Evolutionary conservation across 1,140 invertebrate species (phyloP), one percentile per base, ranked within the genome.

Genomic region (Eriosoma lanigerum): DNA sequence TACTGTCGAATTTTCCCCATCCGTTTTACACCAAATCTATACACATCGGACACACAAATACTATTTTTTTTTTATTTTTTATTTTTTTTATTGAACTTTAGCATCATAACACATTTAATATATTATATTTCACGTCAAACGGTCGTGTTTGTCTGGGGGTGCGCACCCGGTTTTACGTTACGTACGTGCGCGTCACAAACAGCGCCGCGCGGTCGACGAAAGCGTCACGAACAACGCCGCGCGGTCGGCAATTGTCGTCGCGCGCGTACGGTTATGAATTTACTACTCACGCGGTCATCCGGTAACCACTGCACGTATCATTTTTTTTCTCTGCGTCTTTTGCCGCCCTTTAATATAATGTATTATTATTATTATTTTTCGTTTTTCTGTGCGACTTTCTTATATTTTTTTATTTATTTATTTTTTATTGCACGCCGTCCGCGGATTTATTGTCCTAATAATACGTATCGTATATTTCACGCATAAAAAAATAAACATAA

Each of bases 301-400:
- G 70, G 48, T 21, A 73, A 54, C 48, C 68, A 19, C 68, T 24
- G 17, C 17, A n/a, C 29, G 29, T 64, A 24, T 32, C 32, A 26
- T 64, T 32, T 32, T 1, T 73, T 73, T 73, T 6, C 24, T n/a
- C 46, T n/a, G n/a, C n/a, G n/a, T 70, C 24, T 50, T 73, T 73
- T 73, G 38, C 26, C 32, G 50, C 26, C 68, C 50, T 50, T 29
- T 73, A 56, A 73, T 56, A n/a, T 19, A 19, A 64, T 29, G 26
- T n/a, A n/a, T 29, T 32, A 26, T 73, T 24, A 50, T 19, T 52
- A 29, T 73, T 32, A 56, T 73, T 56, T 52, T 24, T 10, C 32
- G n/a, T 66, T 66, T 44, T 54, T n/a, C 29, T 73, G n/a, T 56
- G 17, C 19, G 15, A 50, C 1, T 73, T 54, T 54, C 26, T 73